Conservation (phyloP, 30 jellyfish, hydroid and myxozoan genomes). For the Cassiopea xamachana region DNA sequence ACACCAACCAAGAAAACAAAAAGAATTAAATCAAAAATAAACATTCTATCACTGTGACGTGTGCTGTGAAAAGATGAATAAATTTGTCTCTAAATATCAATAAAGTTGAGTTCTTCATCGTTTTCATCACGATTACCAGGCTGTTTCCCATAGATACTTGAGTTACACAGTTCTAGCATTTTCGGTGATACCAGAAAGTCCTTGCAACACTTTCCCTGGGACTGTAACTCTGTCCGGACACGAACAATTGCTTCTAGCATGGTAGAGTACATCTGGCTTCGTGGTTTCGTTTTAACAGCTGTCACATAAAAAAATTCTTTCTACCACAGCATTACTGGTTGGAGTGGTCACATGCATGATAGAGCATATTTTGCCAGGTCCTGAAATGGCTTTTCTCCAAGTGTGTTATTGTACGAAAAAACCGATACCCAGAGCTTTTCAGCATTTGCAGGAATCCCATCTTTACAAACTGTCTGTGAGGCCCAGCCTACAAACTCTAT, state of each 20-base stretch:
- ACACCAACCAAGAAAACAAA: too few relatives aligned
- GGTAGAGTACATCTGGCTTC: conserved; percentile 44
- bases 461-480: conserved; percentile 40
- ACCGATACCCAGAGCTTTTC: conserved; percentile 58
- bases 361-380: conserved; percentile 73
- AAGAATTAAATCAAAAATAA: too few relatives aligned
- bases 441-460: conserved; percentile 65
- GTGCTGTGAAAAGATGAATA: too few relatives aligned
- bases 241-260: conserved; percentile 60
- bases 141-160: too few relatives aligned
- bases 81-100: too few relatives aligned
- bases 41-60: too few relatives aligned
- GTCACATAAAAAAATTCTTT: conserved; percentile 66
- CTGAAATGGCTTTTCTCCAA: conserved; percentile 57
- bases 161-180: conserved; percentile 41
- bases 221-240: conserved; percentile 29
- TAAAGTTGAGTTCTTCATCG: too few relatives aligned
- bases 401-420: conserved; percentile 1
- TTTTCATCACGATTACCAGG: too few relatives aligned
- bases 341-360: conserved; percentile 73
- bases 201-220: conserved; percentile 61
- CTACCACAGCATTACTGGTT: conserved; percentile 81
- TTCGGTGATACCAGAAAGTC: conserved; percentile 43
- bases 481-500: not conserved
- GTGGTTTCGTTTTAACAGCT: conserved; percentile 55